These are phyloP conservation scores for Tragelaphus eurycerus DNA, from an alignment of 2,797 vertebrate species.

Conservation along the genomic window DNA sequence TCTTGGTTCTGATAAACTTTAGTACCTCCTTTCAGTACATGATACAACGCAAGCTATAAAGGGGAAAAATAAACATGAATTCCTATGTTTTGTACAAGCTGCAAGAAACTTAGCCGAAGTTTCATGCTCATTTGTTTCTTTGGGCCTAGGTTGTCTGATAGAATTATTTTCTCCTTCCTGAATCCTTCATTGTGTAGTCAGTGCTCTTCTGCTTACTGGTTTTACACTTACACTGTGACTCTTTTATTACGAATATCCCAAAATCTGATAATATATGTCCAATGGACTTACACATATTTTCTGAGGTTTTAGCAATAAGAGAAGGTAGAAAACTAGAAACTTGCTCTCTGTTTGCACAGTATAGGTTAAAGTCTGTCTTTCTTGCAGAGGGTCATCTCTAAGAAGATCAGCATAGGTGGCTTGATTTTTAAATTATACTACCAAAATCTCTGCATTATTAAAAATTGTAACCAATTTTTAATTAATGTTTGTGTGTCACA, in stretches of 20 bases:
- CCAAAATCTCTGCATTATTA: not conserved
- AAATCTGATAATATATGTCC: not conserved
- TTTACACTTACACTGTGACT: not conserved
- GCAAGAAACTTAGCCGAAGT: not conserved
- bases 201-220: not conserved
- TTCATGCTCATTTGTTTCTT: not conserved
- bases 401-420: not conserved
- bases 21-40: not conserved
- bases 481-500: conserved; percentile 10
- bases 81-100: not conserved
- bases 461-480: not conserved
- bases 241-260: not conserved
- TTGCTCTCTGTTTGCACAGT: not conserved
- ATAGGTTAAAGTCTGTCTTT: not conserved
- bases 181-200: not conserved
- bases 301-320: not conserved
- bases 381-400: not conserved
- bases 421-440: not conserved
- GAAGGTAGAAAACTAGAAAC: not conserved
- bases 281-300: not conserved
- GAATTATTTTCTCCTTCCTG: not conserved
- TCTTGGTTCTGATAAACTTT: not conserved
- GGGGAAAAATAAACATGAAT: not conserved
- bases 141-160: not conserved
- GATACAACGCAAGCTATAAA: not conserved